phyloP scores from a whole-genome alignment of 2,113 vertebrate genomes.

The Eolophus roseicapilla region DNA sequence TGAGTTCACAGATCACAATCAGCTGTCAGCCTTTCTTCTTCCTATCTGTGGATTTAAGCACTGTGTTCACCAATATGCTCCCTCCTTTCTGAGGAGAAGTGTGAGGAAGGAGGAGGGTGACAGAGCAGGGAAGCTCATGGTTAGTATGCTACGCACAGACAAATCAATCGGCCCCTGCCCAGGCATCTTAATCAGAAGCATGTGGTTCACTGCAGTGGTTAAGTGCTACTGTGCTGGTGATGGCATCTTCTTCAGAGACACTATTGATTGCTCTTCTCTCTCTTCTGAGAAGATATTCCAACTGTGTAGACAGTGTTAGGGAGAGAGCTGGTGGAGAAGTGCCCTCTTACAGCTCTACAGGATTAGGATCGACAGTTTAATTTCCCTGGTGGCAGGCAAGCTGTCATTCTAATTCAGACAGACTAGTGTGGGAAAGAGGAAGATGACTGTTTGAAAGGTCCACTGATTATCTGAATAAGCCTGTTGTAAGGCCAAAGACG shows the following conservation, averaged over 20 bases:
- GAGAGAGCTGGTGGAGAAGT: constrained; percentile 59
- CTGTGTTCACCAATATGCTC: not conserved
- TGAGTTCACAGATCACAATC: not conserved
- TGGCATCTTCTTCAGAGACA: constrained; percentile 66
- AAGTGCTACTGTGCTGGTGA: constrained; percentile 58
- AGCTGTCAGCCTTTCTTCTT: constrained; percentile 13
- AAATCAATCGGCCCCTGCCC: constrained; percentile 48
- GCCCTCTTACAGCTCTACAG: constrained; percentile 40
- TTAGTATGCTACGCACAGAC: constrained; percentile 47
- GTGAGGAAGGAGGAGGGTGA: not conserved
- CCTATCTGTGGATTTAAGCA: not conserved
- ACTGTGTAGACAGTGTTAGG: constrained; percentile 46
- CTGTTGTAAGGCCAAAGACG: not conserved
- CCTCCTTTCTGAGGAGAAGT: not conserved
- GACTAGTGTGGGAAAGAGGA: constrained; percentile 2
- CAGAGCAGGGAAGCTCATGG: not conserved
- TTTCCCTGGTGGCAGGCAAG: constrained; percentile 42
- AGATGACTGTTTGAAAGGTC: constrained; percentile 20
- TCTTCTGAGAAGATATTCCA: constrained; percentile 64
- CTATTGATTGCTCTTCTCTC: constrained; percentile 71
- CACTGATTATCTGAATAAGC: constrained; percentile 34
- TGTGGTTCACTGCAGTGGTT: constrained; percentile 43
- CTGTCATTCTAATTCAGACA: constrained; percentile 26
- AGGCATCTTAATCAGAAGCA: constrained; percentile 68
- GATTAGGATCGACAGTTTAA: constrained; percentile 65